Evolutionary conservation across 2,113 vertebrate genomes (phyloP).

Genomic region (Zosterops pallidus): DNA sequence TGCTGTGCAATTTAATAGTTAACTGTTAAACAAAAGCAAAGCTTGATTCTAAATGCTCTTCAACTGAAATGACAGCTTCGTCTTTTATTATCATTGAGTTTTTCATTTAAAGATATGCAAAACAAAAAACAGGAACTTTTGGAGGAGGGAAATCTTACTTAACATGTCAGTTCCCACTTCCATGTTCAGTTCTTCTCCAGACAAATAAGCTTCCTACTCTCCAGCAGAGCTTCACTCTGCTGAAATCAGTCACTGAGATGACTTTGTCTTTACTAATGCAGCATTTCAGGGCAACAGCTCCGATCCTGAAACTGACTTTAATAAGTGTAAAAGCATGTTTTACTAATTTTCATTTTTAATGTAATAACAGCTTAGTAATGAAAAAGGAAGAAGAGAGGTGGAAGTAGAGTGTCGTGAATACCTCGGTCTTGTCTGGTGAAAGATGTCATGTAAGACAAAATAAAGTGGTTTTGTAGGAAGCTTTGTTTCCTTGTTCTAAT

Average conservation of each 20-base stretch:
- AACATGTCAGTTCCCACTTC: not conserved
- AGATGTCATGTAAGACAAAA: not conserved
- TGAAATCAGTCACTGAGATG: not conserved
- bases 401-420: not conserved
- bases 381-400: not conserved
- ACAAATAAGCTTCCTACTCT: not conserved
- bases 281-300: not conserved
- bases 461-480: slow-evolving; percentile 11
- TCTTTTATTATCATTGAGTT: not conserved
- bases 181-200: not conserved
- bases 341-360: not conserved
- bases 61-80: not conserved
- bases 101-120: not conserved
- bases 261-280: not conserved
- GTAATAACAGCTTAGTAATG: not conserved
- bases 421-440: not conserved
- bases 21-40: not conserved
- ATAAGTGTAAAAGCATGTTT: not conserved
- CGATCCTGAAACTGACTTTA: not conserved
- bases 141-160: not conserved
- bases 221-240: not conserved
- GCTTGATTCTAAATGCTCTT: not conserved
- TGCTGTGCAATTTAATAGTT: not conserved
- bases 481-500: slow-evolving; percentile 35
- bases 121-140: not conserved